Evolutionary conservation across 2,797 vertebrate genomes (phyloP), one percentile per base, ranked within the genome.

Genomic region (Onychomys arenicola): DNA sequence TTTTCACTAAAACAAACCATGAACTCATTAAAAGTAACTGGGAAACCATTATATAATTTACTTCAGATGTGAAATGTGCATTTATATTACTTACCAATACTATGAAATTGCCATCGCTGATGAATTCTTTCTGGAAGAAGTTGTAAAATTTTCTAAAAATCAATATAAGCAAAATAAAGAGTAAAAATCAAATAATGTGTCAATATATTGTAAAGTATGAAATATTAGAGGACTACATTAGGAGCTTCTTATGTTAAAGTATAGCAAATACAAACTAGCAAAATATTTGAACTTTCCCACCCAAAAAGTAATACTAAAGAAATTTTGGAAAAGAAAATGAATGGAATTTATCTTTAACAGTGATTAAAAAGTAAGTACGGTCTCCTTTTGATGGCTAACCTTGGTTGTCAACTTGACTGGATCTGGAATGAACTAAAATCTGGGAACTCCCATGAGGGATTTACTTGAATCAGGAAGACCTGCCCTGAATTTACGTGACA

Each of bases 101-200:
- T 99, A 99, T 99, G 99, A 99, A 99, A 99, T 98, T 99, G 99
- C 99, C 99, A 99, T 98, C 99, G 98, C 92, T 99, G 99, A 98
- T 99, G 99, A 98, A 99, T 99, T 98, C 99, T 99, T 98, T 99
- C 99, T 21, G 99, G 99, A 98, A 99, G 99, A 93, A 99, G 99
- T 96, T 99, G 99, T 95, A 99, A 99, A 97, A 99, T 99, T 99
- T 99, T 99, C 99, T 99, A 98, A 92, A 97, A 98, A 93, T 96
- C 80, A 97, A 91, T 67, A 95, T 37, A 80, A 90, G 96, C 80
- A 96, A 95, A 97, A 91, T n/a, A 97, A 93, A 93, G 10, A 96
- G 85, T 85, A 11, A 96, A 96, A 89, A 88, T 71, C 57, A 96
- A 96, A 37, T 27, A 86, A 96, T 96, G 71, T 95, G 27, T 85